A percentile compares a stretch with the other conserved stretches of the same genome.
Conservation (phyloP, 92 coral and sea anemone species). For the Umimayanthus chanpuru region DNA sequence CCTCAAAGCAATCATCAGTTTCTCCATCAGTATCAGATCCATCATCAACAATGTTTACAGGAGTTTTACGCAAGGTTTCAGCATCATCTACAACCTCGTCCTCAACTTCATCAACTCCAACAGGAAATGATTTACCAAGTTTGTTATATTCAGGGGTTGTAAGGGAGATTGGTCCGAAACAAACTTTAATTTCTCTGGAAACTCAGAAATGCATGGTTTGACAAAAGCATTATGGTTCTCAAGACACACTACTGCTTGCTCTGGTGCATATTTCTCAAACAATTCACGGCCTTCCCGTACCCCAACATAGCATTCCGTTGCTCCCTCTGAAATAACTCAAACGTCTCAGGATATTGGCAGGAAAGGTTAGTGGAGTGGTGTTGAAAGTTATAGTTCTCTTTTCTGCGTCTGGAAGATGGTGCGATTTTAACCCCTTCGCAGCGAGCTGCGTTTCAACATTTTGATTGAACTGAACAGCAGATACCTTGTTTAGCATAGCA, state of each 20-base stretch:
- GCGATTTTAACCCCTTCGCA: not conserved
- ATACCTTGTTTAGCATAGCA: constrained; percentile 23
- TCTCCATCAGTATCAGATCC: constrained; percentile 7
- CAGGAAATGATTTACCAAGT: constrained; percentile 26
- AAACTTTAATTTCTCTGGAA: constrained; percentile 3
- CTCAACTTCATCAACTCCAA: not conserved
- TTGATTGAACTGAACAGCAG: constrained; percentile 45
- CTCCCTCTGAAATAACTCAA: constrained; percentile 3
- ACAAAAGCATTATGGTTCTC: constrained; percentile 6
- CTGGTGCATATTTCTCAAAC: constrained; percentile 27
- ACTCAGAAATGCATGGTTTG: constrained; percentile 27
- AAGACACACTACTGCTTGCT: constrained; percentile 29
- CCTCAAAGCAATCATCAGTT: not conserved
- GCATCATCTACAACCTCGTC: constrained; percentile 19
- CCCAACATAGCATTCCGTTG: constrained; percentile 22
- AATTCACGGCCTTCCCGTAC: constrained; percentile 14
- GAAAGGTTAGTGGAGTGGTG: too few species aligned
- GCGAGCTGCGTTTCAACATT: constrained; percentile 22
- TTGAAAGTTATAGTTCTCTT: not conserved
- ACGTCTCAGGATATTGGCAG: too few species aligned
- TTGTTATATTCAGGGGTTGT: constrained; percentile 39
- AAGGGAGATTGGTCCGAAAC: constrained; percentile 25
- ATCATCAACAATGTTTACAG: not conserved
- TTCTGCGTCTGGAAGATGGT: constrained; percentile 24
- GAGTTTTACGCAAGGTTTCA: not conserved